These are phyloP conservation scores for Stomatorhinus ivindoensis DNA, from an alignment of 2,113 vertebrate genomes.

Conservation along the genomic window DNA sequence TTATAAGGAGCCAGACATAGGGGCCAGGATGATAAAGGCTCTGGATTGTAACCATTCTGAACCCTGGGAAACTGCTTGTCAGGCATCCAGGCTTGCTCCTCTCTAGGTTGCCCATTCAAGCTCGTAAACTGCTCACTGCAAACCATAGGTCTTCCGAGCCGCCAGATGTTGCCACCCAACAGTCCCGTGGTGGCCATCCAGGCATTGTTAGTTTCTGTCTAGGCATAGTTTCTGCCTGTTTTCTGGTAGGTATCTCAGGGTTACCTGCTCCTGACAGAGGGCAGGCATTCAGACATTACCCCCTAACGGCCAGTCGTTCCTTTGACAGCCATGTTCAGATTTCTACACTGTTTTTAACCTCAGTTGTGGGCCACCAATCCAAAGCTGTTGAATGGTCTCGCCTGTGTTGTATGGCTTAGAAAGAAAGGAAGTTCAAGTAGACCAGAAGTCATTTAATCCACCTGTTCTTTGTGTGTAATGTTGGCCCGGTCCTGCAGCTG, in stretches of 20 bases:
- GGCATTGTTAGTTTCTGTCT: not conserved
- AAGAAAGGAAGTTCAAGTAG: not conserved
- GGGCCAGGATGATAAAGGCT: not conserved
- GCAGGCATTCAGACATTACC: not conserved
- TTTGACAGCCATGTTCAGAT: not conserved
- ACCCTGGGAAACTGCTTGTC: not conserved
- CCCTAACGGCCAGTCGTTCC: not conserved
- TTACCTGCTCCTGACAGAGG: not conserved
- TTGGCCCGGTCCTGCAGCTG: not conserved
- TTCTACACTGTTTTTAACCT: not conserved
- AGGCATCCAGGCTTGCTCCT: not conserved
- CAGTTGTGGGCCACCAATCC: not conserved
- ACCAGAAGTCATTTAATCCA: not conserved
- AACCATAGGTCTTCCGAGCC: not conserved
- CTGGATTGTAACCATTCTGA: not conserved
- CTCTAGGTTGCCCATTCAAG: not conserved
- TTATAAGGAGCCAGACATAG: not conserved
- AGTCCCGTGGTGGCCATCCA: not conserved
- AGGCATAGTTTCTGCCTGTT: not conserved
- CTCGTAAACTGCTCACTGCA: not conserved
- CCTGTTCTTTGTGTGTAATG: not conserved
- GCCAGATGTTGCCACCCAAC: not conserved
- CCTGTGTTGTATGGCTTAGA: not conserved
- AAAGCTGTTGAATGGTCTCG: not conserved
- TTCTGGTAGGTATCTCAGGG: not conserved